A percentile compares a stretch with the other conserved stretches of the same genome.
Evolutionary conservation across 2,888 invertebrate species (phyloP).

Genomic region (Electrophaes corylata): DNA sequence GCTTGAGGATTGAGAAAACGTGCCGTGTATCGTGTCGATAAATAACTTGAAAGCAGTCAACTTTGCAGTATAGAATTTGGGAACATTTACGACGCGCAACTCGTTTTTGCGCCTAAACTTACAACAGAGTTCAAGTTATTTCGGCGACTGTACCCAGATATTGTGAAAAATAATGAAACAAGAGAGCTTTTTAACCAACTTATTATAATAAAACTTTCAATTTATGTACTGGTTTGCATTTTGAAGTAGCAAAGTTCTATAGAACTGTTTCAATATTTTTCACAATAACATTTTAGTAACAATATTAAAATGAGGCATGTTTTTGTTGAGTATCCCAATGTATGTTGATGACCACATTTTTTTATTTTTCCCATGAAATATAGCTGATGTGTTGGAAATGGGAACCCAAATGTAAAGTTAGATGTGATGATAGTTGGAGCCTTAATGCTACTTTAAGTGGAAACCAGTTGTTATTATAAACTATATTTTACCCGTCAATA

Average conservation of each 20-base stretch:
- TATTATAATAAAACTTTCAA: not conserved
- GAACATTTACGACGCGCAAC: not conserved
- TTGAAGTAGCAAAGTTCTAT: not conserved
- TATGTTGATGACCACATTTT: constrained; percentile 2
- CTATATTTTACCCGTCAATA: not conserved
- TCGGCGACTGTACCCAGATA: constrained; percentile 21
- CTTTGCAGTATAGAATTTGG: not conserved
- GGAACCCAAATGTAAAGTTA: not conserved
- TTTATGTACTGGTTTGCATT: too few species aligned
- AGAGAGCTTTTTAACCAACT: not conserved
- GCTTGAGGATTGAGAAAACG: not conserved
- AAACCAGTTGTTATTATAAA: not conserved
- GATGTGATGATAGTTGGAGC: too few species aligned
- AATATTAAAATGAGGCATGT: not conserved
- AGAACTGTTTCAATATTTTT: constrained; percentile 31
- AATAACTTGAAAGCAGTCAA: not conserved
- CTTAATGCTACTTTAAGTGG: too few species aligned
- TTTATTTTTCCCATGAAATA: constrained; percentile 7
- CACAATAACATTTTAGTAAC: constrained; percentile 25
- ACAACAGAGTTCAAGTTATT: not conserved
- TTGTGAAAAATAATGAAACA: constrained; percentile 14
- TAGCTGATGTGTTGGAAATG: not conserved
- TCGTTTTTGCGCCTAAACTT: not conserved
- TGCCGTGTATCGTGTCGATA: not conserved
- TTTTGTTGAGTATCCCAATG: constrained; percentile 5